A percentile compares a stretch with the other conserved stretches of the same genome.
Conservation (phyloP, 2,888 invertebrate species). For the Anthrax anthrax region DNA sequence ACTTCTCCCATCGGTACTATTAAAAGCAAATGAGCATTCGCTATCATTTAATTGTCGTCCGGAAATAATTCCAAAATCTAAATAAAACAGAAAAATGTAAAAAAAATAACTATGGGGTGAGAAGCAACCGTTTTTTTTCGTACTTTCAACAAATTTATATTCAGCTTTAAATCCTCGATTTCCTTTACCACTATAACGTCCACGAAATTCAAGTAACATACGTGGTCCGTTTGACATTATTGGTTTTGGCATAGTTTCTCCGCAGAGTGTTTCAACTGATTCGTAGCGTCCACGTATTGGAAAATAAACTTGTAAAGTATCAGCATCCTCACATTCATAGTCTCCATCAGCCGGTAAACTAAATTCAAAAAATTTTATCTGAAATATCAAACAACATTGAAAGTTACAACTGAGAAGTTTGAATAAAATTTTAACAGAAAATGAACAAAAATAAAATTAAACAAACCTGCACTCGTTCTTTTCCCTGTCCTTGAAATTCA, state of each 20-base stretch:
- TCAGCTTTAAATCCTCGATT: slow-evolving; percentile 77
- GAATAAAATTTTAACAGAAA: too few relatives aligned
- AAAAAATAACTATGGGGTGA: neutral
- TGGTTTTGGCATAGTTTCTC: slow-evolving; percentile 64
- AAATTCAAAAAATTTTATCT: slow-evolving; percentile 32
- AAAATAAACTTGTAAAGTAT: slow-evolving; percentile 44
- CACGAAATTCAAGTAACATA: slow-evolving; percentile 73
- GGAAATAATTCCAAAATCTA: slow-evolving; percentile 79
- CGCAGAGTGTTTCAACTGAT: slow-evolving; percentile 79
- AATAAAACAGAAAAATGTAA: slow-evolving; percentile 22
- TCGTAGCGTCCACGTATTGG: slow-evolving; percentile 71
- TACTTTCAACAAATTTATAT: slow-evolving; percentile 82
- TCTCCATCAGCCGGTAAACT: slow-evolving; percentile 27
- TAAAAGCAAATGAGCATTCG: slow-evolving; percentile 79
- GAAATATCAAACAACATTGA: too few relatives aligned
- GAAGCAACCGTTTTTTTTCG: slow-evolving; percentile 27
- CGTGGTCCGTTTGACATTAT: slow-evolving; percentile 87
- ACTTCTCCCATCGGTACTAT: slow-evolving; percentile 62
- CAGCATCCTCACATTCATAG: slow-evolving; percentile 24
- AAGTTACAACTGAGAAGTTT: too few relatives aligned
- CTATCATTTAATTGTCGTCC: slow-evolving; percentile 62
- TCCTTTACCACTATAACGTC: slow-evolving; percentile 59
- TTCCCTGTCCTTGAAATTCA: slow-evolving; percentile 75
- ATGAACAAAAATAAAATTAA: too few relatives aligned
- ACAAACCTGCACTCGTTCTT: slow-evolving; percentile 77